Base-by-base conservation (phyloP, 2,888 invertebrate species). In the Apoda limacodes region DNA sequence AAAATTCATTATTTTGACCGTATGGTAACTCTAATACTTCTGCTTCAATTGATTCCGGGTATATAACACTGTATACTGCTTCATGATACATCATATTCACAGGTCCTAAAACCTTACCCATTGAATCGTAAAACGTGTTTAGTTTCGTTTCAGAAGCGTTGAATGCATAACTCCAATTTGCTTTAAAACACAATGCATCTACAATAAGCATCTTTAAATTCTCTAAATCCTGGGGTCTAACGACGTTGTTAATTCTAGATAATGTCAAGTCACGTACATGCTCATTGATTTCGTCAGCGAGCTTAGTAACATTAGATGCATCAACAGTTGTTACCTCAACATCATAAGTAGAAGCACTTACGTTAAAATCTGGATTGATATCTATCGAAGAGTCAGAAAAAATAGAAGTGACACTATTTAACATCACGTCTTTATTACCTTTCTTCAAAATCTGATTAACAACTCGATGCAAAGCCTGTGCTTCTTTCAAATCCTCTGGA, bases 21-120 rank as follows among this genome's bases (percentile, higher is more conserved):
- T 90, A 92, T 0, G 88, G 86, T 55, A 91, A 62, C 55, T 90
- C 88, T 2, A 91, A 54, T 0, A 87, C 82, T 52, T 85, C 83
- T 5, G 86, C 84, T 22, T 82, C 82, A 17, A 90, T 60, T 25
- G 78, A 67, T 3, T 68, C 63, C 1, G 84, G 68, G 32, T 82
- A 74, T 2, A 75, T 74, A 25, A 82, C 82, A 2, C 82, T 78
- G 42, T 86, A 87, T 5, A 82, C 63, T 1, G 83, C 85, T 46
- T 82, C 80, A 38, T 86, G 85, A 35, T 82, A 82, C 92, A 93
- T 92, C 90, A 92, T 92, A 33, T 86, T 83, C 0, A 90, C 87
- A 19, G 80, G 55, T 3, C 85, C 84, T 13, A 82, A 61, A 1
- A 63, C 52, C 33, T 66, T 70, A 4, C 82, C 84, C 42, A 82